Evolutionary conservation across 2,888 invertebrate species (phyloP), one percentile per base, ranked within the genome.

Genomic region (Heteropelma amictum): DNA sequence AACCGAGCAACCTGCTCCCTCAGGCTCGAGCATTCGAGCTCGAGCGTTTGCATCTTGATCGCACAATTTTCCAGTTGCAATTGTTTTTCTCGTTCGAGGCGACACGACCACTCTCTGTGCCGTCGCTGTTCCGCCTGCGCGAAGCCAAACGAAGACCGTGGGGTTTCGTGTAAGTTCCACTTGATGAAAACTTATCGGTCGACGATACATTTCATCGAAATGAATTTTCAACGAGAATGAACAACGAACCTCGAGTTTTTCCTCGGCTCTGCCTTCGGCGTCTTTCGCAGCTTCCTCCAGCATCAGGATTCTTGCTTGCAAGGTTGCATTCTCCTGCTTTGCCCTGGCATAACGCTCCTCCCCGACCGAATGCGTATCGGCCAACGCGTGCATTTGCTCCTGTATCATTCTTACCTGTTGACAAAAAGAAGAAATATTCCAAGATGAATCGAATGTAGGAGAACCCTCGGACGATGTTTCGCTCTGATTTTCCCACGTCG

Each of bases 291-390:
- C 84, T 79, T 98, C 98, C 87, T 98, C 98, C 79, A 98, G 92
- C 94, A 96, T 96, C 85, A 96, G 94, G 79, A 97, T 95, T 82
- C 97, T 93, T 38, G 97, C 96, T 87, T 97, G 96, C 40, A 98
- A 92, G 69, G 96, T 95, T 1, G 97, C 96, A 92, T 97, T 97
- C 90, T 98, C 97, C 70, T 97, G 95, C 90, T 97, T 98, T 68
- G 95, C 95, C 84, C 96, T 92, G 65, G 95, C 93, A 89, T 97
- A 97, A 79, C 96, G 92, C 89, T 97, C 96, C 88, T 97, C 97
- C 6, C 95, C 95, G 68, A 94, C 94, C 83, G 93, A 94, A 85
- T 97, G 97, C 58, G 95, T 95, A 89, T 98, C 97, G 54, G 95
- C 95, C 83, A 98, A 91, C 72, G 94, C 94, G 77, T 95, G 95